Evolutionary conservation across 2,113 vertebrate genomes (phyloP).

Genomic region (Gallinago jamesoni): DNA sequence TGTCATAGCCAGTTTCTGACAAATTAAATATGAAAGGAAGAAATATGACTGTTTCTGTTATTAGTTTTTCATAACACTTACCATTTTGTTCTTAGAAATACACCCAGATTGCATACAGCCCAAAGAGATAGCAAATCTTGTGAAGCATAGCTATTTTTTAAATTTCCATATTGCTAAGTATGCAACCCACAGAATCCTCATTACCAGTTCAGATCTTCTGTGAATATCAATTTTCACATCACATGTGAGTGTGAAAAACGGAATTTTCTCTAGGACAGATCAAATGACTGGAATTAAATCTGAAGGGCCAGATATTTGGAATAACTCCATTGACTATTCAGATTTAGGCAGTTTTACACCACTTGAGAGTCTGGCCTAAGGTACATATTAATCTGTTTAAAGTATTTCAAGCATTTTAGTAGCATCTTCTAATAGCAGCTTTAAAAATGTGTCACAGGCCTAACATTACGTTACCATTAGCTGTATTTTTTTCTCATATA

Average conservation of each 20-base stretch:
- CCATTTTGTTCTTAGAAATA: not conserved
- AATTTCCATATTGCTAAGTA: not conserved
- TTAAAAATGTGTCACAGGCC: not conserved
- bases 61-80: not conserved
- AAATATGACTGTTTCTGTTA: not conserved
- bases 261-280: slow-evolving; percentile 1
- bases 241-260: not conserved
- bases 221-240: not conserved
- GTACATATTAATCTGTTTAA: not conserved
- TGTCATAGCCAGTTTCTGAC: not conserved
- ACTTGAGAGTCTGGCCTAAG: not conserved
- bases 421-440: not conserved
- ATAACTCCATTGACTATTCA: not conserved
- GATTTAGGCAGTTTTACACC: not conserved
- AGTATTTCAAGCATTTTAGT: not conserved
- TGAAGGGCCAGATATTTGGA: not conserved
- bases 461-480: not conserved
- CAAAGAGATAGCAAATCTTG: fast-evolving
- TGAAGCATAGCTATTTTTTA: not conserved
- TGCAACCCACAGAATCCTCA: not conserved
- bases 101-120: not conserved
- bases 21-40: not conserved
- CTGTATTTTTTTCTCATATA: not conserved
- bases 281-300: not conserved
- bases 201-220: not conserved